Conservation (phyloP, 2,797 vertebrate species). For the Malacoraja senta region DNA sequence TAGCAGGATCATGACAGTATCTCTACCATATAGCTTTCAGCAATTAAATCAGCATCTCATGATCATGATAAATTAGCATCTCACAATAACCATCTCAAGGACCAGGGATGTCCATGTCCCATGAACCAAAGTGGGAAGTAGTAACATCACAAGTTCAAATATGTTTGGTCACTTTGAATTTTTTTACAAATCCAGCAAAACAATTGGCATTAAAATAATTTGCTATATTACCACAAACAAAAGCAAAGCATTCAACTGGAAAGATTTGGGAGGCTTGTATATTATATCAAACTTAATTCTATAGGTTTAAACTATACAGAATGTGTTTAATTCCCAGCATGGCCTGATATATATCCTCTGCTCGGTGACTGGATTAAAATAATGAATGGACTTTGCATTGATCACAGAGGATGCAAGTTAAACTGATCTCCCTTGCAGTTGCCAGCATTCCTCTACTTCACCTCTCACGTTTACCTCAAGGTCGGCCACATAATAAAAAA, state of each 20-base stretch:
- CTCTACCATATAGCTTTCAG: too few relatives aligned
- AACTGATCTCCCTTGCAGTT: neutral
- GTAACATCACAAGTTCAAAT: too few relatives aligned
- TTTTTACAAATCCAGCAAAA: neutral
- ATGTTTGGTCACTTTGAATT: neutral
- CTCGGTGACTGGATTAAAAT: neutral
- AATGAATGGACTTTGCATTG: neutral
- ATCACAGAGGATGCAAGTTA: neutral
- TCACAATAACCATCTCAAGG: too few relatives aligned
- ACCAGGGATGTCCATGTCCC: too few relatives aligned
- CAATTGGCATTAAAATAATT: neutral
- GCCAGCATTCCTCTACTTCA: neutral
- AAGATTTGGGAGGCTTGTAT: neutral
- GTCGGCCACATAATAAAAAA: conserved; percentile 7
- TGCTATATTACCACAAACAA: neutral
- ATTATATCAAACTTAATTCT: neutral
- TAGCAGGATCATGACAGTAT: too few relatives aligned
- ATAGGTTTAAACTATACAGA: neutral
- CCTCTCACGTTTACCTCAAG: neutral
- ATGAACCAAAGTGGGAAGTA: too few relatives aligned
- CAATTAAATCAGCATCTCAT: too few relatives aligned
- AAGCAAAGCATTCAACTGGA: neutral
- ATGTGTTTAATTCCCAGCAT: neutral
- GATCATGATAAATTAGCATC: too few relatives aligned
- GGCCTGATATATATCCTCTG: neutral